Base-by-base conservation (phyloP, 2,113 vertebrate genomes). In the Dipodomys ordii region DNA sequence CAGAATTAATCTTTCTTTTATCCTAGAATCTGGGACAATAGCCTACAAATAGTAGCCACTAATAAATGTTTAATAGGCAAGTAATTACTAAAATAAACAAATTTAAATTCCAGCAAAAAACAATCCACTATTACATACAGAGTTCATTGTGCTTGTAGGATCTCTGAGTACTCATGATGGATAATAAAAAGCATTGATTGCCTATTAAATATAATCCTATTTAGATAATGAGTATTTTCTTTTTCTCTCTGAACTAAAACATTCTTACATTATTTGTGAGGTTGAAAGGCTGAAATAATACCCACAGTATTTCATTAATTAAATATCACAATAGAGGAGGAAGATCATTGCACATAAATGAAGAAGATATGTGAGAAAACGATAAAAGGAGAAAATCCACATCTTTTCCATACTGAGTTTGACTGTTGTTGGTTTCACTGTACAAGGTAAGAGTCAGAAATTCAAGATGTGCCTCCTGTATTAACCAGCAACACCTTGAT, bases 21-120 rank as follows among this genome's bases (percentile, higher is more conserved):
- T 53, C 23, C 62, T 82, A 35, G 28, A 89, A 64, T 74, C 46
- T 65, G 10, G 10, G 68, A n/a, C 4, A 87, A 64, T 74, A 22
- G 16, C 49, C 91, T 10, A 2, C 16, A 39, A 72, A 30, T 13
- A 78, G 69, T 39, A 65, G 27, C n/a, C 18, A 74, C 60, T 39
- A 91, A 79, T 84, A 85, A 90, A 62, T 76, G 23, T 88, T 85
- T 79, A 87, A 82, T 65, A 53, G 44, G 49, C 64, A 53, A 69
- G 11, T 49, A 53, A 32, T 69, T 84, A 8, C 73, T 28, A 84
- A 90, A 71, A 94, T 84, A 13, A 87, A 39, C 62, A 25, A 80
- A 83, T 77, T 88, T 91, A 68, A 67, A 23, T 83, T 83, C 60
- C 32, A 80, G 44, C 80, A 83, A 74, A 22, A 68, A 86, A 80